phyloP scores from a whole-genome alignment of 2,113 vertebrate genomes.

The Proterorhinus semilunaris region DNA sequence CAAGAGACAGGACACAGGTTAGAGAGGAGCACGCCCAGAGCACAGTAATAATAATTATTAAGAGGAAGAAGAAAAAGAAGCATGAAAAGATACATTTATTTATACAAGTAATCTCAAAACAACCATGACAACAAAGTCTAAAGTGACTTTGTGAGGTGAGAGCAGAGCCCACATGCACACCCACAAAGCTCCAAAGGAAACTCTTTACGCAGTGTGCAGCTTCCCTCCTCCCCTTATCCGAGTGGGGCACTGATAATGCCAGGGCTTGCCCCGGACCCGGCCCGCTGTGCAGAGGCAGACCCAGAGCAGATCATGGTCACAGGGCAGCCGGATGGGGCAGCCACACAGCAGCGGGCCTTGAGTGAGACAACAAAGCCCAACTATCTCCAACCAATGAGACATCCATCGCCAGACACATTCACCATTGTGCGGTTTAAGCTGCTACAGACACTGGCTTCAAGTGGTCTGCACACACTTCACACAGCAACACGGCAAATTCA shows the following conservation, averaged over 20 bases:
- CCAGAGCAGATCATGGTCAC: conserved; percentile 29
- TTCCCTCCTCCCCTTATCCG: conserved; percentile 4
- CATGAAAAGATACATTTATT: too few relatives aligned
- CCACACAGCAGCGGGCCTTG: conserved; percentile 44
- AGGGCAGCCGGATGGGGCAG: conserved; percentile 29
- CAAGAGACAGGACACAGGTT: conserved; percentile 58
- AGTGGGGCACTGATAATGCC: neutral
- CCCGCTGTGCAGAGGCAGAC: conserved; percentile 17
- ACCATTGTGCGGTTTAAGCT: conserved; percentile 48
- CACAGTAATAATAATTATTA: neutral
- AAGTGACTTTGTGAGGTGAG: neutral
- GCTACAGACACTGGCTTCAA: conserved; percentile 48
- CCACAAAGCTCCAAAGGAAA: neutral
- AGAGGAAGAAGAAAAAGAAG: too few relatives aligned
- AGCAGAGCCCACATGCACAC: neutral
- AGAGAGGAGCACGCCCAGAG: neutral
- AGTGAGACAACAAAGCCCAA: conserved; percentile 55
- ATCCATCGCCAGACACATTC: conserved; percentile 54
- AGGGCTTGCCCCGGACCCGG: conserved; percentile 3
- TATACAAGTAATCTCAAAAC: neutral
- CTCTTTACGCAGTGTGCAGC: neutral
- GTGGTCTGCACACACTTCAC: conserved; percentile 55
- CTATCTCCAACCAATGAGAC: conserved; percentile 49
- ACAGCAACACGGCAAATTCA: conserved; percentile 21
- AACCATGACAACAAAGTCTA: conserved; percentile 9